These are phyloP conservation scores for Choristoneura fumiferana DNA, from an alignment of 1,140 invertebrate species.

Conservation along the genomic window DNA sequence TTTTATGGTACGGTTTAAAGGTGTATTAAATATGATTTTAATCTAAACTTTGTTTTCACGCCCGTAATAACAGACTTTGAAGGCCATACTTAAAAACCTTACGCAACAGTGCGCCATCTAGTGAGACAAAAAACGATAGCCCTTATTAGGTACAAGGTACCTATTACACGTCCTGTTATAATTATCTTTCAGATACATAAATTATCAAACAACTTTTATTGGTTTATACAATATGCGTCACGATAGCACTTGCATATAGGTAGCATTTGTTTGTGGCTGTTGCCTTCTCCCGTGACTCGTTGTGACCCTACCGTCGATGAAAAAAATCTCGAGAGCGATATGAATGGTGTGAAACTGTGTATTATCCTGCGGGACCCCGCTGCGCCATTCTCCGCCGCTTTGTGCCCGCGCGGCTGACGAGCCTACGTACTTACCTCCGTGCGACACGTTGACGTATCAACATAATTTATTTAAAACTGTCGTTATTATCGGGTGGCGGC, in stretches of 20 bases:
- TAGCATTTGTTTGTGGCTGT: slow-evolving; percentile 33
- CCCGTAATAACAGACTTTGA: no score
- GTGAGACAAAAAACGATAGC: no score
- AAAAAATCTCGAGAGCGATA: slow-evolving; percentile 49
- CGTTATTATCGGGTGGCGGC: slow-evolving; percentile 56
- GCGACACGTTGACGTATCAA: slow-evolving; percentile 46
- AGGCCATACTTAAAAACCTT: no score
- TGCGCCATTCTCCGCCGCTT: slow-evolving; percentile 53
- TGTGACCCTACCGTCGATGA: slow-evolving; percentile 50
- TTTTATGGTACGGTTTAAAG: no score
- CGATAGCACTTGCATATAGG: slow-evolving; percentile 30
- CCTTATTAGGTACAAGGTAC: no score
- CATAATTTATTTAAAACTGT: slow-evolving; percentile 67
- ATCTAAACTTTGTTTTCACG: no score
- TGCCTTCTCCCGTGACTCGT: slow-evolving; percentile 42
- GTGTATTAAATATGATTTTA: no score
- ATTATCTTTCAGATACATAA: no score
- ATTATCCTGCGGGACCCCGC: slow-evolving; percentile 56
- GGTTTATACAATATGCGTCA: background rate
- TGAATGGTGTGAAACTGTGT: slow-evolving; percentile 63
- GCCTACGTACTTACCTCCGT: background rate
- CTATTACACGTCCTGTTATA: no score
- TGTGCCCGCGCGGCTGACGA: slow-evolving; percentile 37
- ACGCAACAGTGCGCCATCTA: no score
- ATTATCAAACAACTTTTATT: no score